Base-by-base conservation (phyloP, 2,113 vertebrate genomes). In the Scomber colias region DNA sequence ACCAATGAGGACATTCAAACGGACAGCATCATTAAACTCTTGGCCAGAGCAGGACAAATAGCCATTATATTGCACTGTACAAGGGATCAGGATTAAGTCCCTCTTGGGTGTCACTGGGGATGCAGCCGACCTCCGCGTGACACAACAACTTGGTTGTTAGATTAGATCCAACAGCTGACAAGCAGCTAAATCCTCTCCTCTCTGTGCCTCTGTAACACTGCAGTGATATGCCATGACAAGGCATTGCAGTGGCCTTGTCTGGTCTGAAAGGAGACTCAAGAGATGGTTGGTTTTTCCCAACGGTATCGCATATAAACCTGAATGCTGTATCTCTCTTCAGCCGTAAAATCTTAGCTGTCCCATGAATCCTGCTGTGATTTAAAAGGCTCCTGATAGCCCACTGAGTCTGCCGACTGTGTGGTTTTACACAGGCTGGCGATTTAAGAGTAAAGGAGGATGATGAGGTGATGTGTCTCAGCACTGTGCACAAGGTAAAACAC, bases 101-200 rank as follows among this genome's bases (percentile, higher is more conserved):
- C 64, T 80, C 40, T 63, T 48, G 81, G 63, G 76, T 83, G 85
- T 83, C 79, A 82, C 30, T 21, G 64, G 24, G 65, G 78, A 81
- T 65, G 57, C 3, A 31, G 30, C 46, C 11, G 67, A 90, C 76
- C 81, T 85, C 86, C 0, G 24, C 70, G 21, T 69, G 78, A 87
- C 87, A 88, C 73, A 68, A 44, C 81, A 77, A 87, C 88, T 84
- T 71, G 77, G 83, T 65, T 70, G 69, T 82, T 71, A 81, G 90
- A 92, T 92, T 88, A 87, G 82, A 89, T 78, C 53, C 15, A 82
- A 80, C 85, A 90, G 86, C 87, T 89, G 92, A 87, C 82, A n/a
- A 63, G 64, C 86, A 61, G 87, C 83, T 90, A 87, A 93, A 91
- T 90, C 90, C 91, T 83, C 74, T 82, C 46, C 68, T 62, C 54